phyloP scores from a whole-genome alignment of 64 coral and sea anemone species.

The Porites australiensis region DNA sequence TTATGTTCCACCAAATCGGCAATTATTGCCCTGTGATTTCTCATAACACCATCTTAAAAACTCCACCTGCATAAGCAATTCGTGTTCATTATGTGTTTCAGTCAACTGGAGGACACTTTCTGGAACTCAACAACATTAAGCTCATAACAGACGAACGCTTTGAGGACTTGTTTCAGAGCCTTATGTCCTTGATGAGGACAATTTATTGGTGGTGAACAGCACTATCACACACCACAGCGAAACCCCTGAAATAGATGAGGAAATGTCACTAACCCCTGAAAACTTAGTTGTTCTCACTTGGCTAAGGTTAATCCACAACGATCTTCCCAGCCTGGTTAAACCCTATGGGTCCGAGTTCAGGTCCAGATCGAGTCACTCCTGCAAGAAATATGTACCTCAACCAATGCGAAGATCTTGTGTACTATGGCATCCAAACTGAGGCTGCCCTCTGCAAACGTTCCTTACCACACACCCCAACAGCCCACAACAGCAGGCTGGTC shows the following conservation, averaged over 20 bases:
- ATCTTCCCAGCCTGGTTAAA: background rate
- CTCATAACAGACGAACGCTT: slow-evolving; percentile 23
- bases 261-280: background rate
- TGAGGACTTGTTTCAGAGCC: slow-evolving; percentile 24
- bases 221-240: background rate
- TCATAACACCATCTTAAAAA: slow-evolving; percentile 8
- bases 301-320: background rate
- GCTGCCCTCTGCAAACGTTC: background rate
- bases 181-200: background rate
- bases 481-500: background rate
- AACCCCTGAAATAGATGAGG: background rate
- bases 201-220: background rate
- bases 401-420: background rate
- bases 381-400: background rate
- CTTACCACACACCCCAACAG: background rate
- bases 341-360: background rate
- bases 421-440: background rate
- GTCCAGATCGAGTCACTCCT: background rate
- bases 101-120: slow-evolving; percentile 43
- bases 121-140: slow-evolving; percentile 31
- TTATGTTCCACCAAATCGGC: background rate
- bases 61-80: background rate
- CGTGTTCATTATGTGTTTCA: slow-evolving; percentile 30
- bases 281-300: slow-evolving; percentile 4
- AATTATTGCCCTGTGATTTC: too few relatives aligned